Percentiles rank a stretch among this genome's conserved stretches.
These are phyloP conservation scores for Tinea trinotella DNA, from an alignment of 2,888 invertebrate species.

Conservation along the genomic window DNA sequence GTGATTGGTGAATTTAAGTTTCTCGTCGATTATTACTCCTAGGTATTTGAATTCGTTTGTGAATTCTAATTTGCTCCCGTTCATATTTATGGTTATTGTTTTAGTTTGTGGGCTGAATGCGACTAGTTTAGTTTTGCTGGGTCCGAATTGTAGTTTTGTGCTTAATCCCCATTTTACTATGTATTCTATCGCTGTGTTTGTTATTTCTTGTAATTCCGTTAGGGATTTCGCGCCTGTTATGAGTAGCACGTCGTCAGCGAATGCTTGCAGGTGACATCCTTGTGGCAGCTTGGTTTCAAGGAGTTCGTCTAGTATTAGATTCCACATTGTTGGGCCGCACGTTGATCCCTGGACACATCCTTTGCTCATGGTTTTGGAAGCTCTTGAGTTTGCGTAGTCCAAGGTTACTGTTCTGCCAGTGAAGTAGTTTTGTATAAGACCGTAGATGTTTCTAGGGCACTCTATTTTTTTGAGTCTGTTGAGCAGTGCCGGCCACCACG, in stretches of 20 bases:
- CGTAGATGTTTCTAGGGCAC: constrained; percentile 25
- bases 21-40: too few relatives aligned
- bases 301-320: constrained; percentile 26
- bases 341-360: constrained; percentile 29
- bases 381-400: constrained; percentile 19
- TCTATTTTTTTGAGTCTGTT: constrained; percentile 20
- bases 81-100: too few relatives aligned
- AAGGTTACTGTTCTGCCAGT: constrained; percentile 20
- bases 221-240: too few relatives aligned
- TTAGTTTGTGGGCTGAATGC: too few relatives aligned
- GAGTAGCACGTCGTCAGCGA: constrained; percentile 13
- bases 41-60: too few relatives aligned
- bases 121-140: too few relatives aligned
- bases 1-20: too few relatives aligned
- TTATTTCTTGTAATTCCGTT: too few relatives aligned
- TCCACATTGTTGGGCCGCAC: constrained; percentile 26
- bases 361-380: constrained; percentile 22
- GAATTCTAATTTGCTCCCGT: too few relatives aligned
- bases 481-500: constrained; percentile 23
- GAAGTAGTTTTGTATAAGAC: constrained; percentile 23
- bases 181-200: too few relatives aligned
- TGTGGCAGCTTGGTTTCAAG: constrained; percentile 8
- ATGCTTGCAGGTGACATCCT: constrained; percentile 7
- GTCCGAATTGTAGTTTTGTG: too few relatives aligned
- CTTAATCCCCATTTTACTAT: too few relatives aligned